Base-by-base conservation (phyloP, 2,797 vertebrate species). In the Cottoperca gobio region DNA sequence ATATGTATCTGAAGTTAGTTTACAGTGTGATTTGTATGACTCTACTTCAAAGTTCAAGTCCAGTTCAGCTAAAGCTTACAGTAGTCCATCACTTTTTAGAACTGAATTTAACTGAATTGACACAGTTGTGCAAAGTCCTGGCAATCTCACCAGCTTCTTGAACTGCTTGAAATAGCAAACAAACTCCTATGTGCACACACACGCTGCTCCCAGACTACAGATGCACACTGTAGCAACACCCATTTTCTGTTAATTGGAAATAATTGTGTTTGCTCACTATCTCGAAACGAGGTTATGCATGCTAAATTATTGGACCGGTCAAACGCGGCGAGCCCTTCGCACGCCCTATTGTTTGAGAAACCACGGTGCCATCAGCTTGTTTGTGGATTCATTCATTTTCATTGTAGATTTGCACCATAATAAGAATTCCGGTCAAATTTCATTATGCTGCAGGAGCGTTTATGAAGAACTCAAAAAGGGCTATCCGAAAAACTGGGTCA, bases 401-500 rank as follows among this genome's bases (percentile, higher is more conserved):
- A 62, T 64, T 80, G 75, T 59, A 76, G 90, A 69, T 83, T 78
- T 74, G 57, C 64, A 48, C 24, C n/a, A 58, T 72, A 81, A 82
- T 88, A 88, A 87, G 70, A 77, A 86, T 58, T 78, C 68, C 59
- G 83, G 86, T 86, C 70, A 79, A 76, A 73, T 70, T 83, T 68
- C 76, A 76, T 58, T 66, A 28, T 77, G 84, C 79, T 77, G 81
- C 87, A 69, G 83, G 83, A 70, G 82, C 69, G 49, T 88, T 82
- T 76, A 85, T 88, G 84, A 87, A 73, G 79, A 88, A 89, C 73
- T 78, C 70, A 79, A 75, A 81, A 82, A 75, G 50, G 65, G 45
- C 66, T 54, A 60, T 79, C 45, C 2, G 17, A 66, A 82, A 89
- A 94, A 92, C 79, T 92, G 83, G 91, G 93, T 93, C 89, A 91